These are phyloP conservation scores for Sarcophilus harrisii DNA, from an alignment of 2,797 vertebrate species.

Conservation along the genomic window DNA sequence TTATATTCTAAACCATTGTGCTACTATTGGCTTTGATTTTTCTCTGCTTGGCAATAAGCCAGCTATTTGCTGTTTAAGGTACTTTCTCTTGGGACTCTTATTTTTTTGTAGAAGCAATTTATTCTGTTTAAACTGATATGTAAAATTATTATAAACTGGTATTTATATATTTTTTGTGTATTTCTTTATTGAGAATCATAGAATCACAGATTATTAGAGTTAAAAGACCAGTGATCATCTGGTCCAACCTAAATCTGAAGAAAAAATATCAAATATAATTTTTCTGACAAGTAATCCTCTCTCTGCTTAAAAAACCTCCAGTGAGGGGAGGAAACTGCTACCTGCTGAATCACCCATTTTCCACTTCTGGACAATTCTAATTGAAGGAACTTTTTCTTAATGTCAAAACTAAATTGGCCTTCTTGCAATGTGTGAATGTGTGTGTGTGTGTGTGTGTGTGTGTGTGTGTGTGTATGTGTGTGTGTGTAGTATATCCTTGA, in stretches of 20 bases:
- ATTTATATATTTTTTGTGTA: background rate
- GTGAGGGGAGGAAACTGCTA: background rate
- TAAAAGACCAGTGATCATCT: background rate
- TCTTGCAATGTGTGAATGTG: background rate
- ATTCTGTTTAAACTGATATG: background rate
- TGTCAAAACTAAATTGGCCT: background rate
- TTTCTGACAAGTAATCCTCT: background rate
- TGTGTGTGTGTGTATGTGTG: background rate
- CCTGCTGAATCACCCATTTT: background rate
- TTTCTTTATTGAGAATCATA: background rate
- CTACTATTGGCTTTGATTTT: background rate
- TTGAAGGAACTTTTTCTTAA: background rate
- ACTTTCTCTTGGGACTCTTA: background rate
- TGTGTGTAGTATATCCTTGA: background rate
- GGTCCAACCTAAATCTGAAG: background rate
- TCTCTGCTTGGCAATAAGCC: background rate
- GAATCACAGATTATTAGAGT: background rate
- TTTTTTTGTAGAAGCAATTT: background rate
- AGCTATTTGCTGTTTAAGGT: background rate
- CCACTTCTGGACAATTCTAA: background rate
- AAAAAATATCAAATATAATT: background rate
- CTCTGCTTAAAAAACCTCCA: background rate
- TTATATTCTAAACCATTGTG: background rate
- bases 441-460: background rate
- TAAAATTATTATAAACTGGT: background rate